phyloP scores from a whole-genome alignment of 2,113 vertebrate genomes.

The Cardinalis cardinalis region DNA sequence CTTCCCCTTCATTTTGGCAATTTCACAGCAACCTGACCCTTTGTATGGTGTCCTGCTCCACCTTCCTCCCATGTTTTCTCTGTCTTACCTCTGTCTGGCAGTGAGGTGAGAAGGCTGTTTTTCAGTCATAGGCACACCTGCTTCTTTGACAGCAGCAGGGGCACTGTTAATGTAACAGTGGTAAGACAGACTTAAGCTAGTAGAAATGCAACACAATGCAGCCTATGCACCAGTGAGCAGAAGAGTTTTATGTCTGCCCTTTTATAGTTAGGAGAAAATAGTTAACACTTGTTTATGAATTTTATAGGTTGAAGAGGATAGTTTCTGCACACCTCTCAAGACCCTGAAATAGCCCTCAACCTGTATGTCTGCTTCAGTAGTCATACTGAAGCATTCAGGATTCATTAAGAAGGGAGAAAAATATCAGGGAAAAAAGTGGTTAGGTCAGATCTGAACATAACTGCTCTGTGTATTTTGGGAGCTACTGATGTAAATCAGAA shows the following conservation, averaged over 20 bases:
- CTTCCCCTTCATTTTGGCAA: not conserved
- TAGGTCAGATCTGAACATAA: not conserved
- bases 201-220: not conserved
- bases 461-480: not conserved
- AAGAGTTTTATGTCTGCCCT: not conserved
- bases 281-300: not conserved
- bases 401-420: not conserved
- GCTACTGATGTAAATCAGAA: not conserved
- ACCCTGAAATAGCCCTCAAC: not conserved
- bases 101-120: fast-evolving
- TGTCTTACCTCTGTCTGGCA: fast-evolving
- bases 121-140: not conserved
- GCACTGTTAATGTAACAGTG: fast-evolving
- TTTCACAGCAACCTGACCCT: not conserved
- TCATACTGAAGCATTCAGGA: not conserved
- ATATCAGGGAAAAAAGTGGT: not conserved
- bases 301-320: not conserved
- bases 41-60: fast-evolving
- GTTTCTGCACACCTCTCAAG: not conserved
- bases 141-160: not conserved
- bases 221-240: not conserved
- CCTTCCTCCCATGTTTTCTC: not conserved
- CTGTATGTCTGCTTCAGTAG: not conserved
- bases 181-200: not conserved
- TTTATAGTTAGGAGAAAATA: not conserved